Base-by-base conservation (phyloP, 2,888 invertebrate species). In the Lepeophtheirus nordmannii region DNA sequence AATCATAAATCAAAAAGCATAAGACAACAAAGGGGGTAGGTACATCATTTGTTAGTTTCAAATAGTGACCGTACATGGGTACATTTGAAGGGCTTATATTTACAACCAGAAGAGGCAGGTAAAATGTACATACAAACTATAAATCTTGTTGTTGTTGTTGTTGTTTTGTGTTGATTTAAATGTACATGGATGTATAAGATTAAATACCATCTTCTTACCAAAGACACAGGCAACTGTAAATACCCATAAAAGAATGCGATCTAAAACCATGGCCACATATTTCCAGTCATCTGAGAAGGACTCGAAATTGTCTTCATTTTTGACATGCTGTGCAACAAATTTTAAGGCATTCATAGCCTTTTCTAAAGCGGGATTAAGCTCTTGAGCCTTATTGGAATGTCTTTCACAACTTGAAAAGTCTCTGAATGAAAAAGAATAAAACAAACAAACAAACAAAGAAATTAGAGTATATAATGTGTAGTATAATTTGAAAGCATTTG, bases 251-350 rank as follows among this genome's bases (percentile, higher is more conserved):
- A 92, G 93, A 67, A 93, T 80, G 67, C 92, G 82, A 76, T 93
- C 93, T 72, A 93, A 79, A 59, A 93, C 92, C 88, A 92, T 89
- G 67, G 92, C 92, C 58, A 93, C 90, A 78, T 90, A 93, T 75
- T 93, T 93, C 92, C 92, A 93, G 79, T 93, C 92, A 77, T 91
- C 89, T 77, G 87, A 87, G 62, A 88, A 87, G 87, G 87, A 20
- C 78, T 89, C 90, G 77, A 90, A 92, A 76, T 87, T 87, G 78
- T 92, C 91, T 79, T 90, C 89, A 80, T 92, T 92, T 78, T 85
- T 87, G 76, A 90, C 89, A 77, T 92, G 92, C 78, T 92, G 92
- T 74, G 91, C 91, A 79, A 92, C 90, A 78, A 92, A 92, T 74
- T 87, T 84, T 71, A 91, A 89, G 72, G 90, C 89, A 75, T 89